Conservation (phyloP, 2,113 vertebrate genomes). For the Crotophaga sulcirostris region DNA sequence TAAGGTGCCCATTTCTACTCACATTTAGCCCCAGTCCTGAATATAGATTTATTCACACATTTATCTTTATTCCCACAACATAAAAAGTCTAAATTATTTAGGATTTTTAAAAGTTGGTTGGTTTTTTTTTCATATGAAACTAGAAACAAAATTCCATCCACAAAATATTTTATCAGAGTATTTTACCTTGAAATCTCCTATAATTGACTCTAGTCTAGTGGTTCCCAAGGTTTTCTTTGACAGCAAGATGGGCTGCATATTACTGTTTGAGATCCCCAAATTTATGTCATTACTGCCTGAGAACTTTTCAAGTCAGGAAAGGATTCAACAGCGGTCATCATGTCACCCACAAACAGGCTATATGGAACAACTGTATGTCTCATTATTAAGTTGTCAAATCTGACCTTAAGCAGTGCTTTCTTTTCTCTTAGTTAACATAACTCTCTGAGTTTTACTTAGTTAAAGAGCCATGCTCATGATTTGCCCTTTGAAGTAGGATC, state of each 20-base stretch:
- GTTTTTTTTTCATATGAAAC: background rate
- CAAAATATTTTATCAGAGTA: background rate
- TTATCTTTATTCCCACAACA: no score
- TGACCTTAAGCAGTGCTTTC: background rate
- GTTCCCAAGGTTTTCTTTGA: background rate
- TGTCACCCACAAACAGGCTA: background rate
- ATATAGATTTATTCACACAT: no score
- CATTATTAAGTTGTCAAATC: background rate
- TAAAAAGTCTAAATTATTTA: background rate
- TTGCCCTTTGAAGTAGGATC: background rate
- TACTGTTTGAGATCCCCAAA: background rate
- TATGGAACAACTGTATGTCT: background rate
- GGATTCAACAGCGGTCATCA: background rate
- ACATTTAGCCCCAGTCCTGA: no score
- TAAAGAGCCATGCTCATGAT: background rate
- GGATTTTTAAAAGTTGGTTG: background rate
- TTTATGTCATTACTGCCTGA: background rate
- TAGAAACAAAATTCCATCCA: background rate
- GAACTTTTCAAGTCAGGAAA: background rate
- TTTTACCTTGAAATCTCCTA: background rate
- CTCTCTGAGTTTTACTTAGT: no score
- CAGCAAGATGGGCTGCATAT: background rate
- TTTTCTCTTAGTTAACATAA: background rate
- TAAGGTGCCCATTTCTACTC: no score
- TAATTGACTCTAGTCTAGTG: background rate